Evolutionary conservation across 2,797 vertebrate species (phyloP).

Genomic region (Intellagama lesueurii): DNA sequence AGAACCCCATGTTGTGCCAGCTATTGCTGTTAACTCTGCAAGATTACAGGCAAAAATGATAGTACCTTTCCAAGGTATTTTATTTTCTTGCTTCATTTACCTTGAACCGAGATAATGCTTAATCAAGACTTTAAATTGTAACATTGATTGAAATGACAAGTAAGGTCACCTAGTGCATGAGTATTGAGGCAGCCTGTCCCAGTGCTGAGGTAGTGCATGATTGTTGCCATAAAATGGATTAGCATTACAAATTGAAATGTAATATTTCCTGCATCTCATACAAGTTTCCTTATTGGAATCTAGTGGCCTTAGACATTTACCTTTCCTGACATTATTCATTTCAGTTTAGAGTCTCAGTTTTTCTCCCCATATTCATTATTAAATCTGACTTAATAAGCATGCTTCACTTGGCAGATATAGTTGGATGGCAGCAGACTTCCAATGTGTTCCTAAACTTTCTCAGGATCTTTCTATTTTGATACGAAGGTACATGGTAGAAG

Average conservation of each 20-base stretch:
- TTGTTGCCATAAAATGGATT: slow-evolving; percentile 15
- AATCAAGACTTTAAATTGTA: slow-evolving; percentile 44
- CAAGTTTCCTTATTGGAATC: slow-evolving; percentile 17
- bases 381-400: slow-evolving; percentile 38
- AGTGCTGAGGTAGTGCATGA: background rate
- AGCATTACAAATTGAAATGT: slow-evolving; percentile 1
- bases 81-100: slow-evolving; percentile 6
- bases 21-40: background rate
- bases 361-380: slow-evolving; percentile 40
- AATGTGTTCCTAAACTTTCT: slow-evolving; percentile 21
- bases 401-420: slow-evolving; percentile 39
- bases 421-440: slow-evolving; percentile 31
- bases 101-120: background rate
- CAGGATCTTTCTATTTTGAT: slow-evolving; percentile 31
- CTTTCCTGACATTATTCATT: background rate
- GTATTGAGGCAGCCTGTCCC: background rate
- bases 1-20: background rate
- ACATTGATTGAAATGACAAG: slow-evolving; percentile 6
- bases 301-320: background rate
- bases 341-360: slow-evolving; percentile 23
- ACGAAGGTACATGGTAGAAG: slow-evolving; percentile 9
- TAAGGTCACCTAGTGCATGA: background rate
- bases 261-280: slow-evolving; percentile 29
- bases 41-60: background rate
- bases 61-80: slow-evolving; percentile 10